Evolutionary conservation across 1,140 invertebrate genomes (phyloP).

Genomic region (Lutraria rhynchaena): DNA sequence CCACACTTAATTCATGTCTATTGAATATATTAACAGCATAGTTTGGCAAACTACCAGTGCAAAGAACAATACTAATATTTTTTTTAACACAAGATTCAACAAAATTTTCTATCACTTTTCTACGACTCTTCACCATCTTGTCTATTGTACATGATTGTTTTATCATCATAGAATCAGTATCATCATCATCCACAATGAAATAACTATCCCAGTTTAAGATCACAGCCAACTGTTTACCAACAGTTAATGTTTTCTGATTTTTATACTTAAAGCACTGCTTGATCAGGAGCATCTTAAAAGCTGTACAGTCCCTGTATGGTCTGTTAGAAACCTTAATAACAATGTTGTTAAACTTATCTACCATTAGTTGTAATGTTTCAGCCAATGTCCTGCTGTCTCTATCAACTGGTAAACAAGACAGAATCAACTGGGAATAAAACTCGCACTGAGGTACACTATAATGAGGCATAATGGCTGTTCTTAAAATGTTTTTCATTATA

Average conservation of each 20-base stretch:
- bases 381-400: no score
- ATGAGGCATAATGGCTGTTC: slow-evolving; percentile 24
- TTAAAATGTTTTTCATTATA: slow-evolving; percentile 7
- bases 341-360: slow-evolving; percentile 15
- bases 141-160: background rate
- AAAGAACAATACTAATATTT: slow-evolving; percentile 22
- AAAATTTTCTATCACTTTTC: slow-evolving; percentile 34
- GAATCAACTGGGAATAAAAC: slow-evolving; percentile 9
- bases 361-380: background rate
- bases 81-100: background rate
- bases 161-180: background rate
- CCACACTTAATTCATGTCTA: slow-evolving; percentile 1
- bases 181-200: background rate
- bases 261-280: slow-evolving; percentile 3
- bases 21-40: slow-evolving; percentile 33
- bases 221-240: background rate
- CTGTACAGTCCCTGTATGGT: slow-evolving; percentile 14
- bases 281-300: background rate
- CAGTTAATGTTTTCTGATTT: background rate
- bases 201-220: background rate
- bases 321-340: slow-evolving; percentile 33
- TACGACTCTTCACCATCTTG: background rate
- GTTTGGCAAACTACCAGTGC: background rate
- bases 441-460: slow-evolving; percentile 16
- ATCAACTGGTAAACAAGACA: background rate